Evolutionary conservation across 1,140 invertebrate genomes (phyloP), one percentile per base, ranked within the genome.

Genomic region (Saccostrea cuccullata): DNA sequence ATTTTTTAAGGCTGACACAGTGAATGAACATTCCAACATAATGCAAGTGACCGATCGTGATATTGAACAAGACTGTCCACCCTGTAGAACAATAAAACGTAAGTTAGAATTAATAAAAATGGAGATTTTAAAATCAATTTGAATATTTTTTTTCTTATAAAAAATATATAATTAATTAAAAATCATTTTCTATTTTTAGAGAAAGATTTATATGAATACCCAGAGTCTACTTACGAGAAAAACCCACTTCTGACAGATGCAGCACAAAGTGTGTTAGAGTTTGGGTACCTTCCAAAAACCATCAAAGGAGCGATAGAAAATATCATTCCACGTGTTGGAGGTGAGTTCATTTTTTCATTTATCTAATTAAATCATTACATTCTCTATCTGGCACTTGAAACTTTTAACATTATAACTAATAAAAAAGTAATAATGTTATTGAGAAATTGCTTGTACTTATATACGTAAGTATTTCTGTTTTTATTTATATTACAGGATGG

Each of bases 161-260:
- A 36, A 36, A 36, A 36, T 36, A 0, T 36, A 9, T 2, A 47
- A 47, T 47, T 47, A 5, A 47, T 47, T 6, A 2, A 2, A 5
- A 2, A 47, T 47, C 47, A 47, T 47, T 47, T 36, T 47, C 47
- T 47, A 47, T 47, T 47, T 47, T 47, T 47, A 47, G 47, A 47
- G 47, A 47, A 9, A 8, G 47, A 47, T 47, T 47, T 47, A 47
- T 15, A 30, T 9, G 70, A 77, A 30, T 84, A 84, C 82, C 84
- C 84, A 8, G 36, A 85, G 13, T 40, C 84, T 2, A 85, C 86
- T 67, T 73, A 84, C 6, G 60, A 87, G 82, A 89, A 89, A 70
- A 89, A 89, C 36, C 89, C 89, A 55, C 86, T 89, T 12, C 73
- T 89, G 5, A 85, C 60, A 67, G 70, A 85, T 55, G 89, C 89